These are phyloP conservation scores for Muscicapa adusta DNA, from an alignment of 2,113 vertebrate genomes.

Conservation along the genomic window DNA sequence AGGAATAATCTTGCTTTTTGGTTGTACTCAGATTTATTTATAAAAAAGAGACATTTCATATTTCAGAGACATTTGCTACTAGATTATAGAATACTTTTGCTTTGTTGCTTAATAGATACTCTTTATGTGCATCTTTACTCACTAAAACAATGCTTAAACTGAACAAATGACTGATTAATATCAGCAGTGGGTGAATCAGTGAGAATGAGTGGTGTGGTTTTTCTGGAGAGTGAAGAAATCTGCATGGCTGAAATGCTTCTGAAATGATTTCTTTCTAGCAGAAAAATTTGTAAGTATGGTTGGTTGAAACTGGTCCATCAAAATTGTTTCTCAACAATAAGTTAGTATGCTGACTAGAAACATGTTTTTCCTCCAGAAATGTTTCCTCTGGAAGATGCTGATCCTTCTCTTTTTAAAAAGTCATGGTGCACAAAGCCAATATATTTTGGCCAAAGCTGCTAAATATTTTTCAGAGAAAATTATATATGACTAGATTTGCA, in stretches of 20 bases:
- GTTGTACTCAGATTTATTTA: background rate
- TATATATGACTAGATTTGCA: background rate
- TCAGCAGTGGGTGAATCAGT: slow-evolving; percentile 2
- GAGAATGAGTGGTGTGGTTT: background rate
- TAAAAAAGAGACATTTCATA: too few species aligned
- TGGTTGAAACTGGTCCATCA: background rate
- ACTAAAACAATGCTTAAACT: background rate
- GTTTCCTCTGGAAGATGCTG: background rate
- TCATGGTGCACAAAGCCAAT: background rate
- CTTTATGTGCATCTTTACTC: background rate
- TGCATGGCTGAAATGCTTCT: slow-evolving; percentile 22
- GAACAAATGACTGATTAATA: background rate
- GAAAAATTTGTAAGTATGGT: background rate
- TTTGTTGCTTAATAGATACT: background rate
- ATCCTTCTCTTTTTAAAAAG: background rate
- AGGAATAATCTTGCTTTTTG: background rate
- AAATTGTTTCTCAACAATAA: slow-evolving; percentile 32
- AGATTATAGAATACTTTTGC: background rate
- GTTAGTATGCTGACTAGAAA: background rate
- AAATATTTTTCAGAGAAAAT: background rate
- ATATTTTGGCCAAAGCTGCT: background rate
- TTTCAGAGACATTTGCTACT: background rate
- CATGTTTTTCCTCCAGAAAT: background rate
- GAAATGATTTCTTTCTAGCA: background rate
- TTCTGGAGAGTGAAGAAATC: slow-evolving; percentile 8